phyloP scores from a whole-genome alignment of 2,888 invertebrate species.

The Cataglyphis cursor region DNA sequence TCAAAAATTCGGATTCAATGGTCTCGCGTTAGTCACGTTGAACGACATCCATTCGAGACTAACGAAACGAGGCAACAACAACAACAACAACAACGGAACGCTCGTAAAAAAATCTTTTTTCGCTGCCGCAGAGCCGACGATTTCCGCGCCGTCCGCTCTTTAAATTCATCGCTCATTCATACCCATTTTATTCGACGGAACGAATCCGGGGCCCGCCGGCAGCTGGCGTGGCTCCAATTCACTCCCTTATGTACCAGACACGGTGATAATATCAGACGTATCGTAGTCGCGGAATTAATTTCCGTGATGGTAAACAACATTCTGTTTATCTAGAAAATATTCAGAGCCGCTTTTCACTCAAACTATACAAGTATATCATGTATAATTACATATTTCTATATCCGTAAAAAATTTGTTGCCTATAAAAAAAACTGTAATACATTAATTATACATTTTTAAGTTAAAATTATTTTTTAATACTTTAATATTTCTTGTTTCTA shows the following conservation, averaged over 20 bases:
- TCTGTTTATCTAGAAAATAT: neutral
- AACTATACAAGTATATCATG: neutral
- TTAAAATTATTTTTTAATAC: neutral
- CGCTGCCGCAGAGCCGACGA: conserved; percentile 40
- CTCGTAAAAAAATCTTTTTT: conserved; percentile 68
- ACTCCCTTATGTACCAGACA: conserved; percentile 71
- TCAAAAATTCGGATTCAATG: conserved; percentile 43
- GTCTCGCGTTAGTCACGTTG: conserved; percentile 32
- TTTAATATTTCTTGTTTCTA: neutral
- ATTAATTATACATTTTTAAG: neutral
- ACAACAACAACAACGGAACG: conserved; percentile 21
- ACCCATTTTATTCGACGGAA: conserved; percentile 70
- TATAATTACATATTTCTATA: neutral
- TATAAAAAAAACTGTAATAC: neutral
- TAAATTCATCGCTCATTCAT: conserved; percentile 72
- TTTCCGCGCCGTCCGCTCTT: conserved; percentile 58
- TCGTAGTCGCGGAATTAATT: conserved; percentile 69
- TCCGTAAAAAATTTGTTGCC: neutral
- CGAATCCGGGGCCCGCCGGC: conserved; percentile 64
- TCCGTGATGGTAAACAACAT: conserved; percentile 60
- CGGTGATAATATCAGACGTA: conserved; percentile 68
- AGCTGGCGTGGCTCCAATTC: conserved; percentile 73
- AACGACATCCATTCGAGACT: conserved; percentile 32
- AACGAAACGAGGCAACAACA: conserved; percentile 40
- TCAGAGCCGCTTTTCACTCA: neutral